Evolutionary conservation across 2,113 vertebrate genomes (phyloP), one percentile per base, ranked within the genome.

Genomic region (Axis porcinus): DNA sequence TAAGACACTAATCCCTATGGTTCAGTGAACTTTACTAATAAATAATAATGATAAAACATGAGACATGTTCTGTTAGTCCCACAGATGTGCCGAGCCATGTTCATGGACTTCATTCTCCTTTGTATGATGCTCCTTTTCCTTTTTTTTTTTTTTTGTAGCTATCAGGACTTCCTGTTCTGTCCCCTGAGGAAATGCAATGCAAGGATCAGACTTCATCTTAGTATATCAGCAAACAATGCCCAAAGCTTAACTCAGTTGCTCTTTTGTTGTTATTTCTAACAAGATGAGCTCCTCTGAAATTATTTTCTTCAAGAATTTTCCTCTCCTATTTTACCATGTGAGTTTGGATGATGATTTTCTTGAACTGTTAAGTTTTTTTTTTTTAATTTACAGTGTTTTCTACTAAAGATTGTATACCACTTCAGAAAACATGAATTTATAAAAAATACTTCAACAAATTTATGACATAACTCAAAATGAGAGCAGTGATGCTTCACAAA

Each of bases 221-320:
- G 19, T 87, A 47, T 16, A 58, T 94, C 62, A 84, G 17, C 79
- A 84, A 95, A 90, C n/a, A 55, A 1, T 54, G 25, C 57, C 70
- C 30, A 21, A 85, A 57, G 57, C 43, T 91, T 84, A 87, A 84
- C 43, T 86, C 76, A 87, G 60, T 83, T 52, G 40, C 28, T 82
- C 11, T 52, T 93, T 96, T 88, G 43, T 50, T 83, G 19, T 86
- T 95, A 94, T 91, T 76, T 83, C 87, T 96, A 57, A 30, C 74
- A 83, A 93, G 92, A 90, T 57, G 45, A 96, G 9, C 7, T 76
- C 14, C 6, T 90, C 28, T 90, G 64, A 83, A 97, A 92, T 94
- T 83, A 78, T 95, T 96, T 97, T 94, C 82, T 40, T 47, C 54
- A 89, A 85, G 27, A 96, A 64, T 91, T 95, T 88, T 82, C 36